These are phyloP conservation scores for Semaprochilodus insignis DNA, from an alignment of 2,797 vertebrate genomes.

Conservation along the genomic window DNA sequence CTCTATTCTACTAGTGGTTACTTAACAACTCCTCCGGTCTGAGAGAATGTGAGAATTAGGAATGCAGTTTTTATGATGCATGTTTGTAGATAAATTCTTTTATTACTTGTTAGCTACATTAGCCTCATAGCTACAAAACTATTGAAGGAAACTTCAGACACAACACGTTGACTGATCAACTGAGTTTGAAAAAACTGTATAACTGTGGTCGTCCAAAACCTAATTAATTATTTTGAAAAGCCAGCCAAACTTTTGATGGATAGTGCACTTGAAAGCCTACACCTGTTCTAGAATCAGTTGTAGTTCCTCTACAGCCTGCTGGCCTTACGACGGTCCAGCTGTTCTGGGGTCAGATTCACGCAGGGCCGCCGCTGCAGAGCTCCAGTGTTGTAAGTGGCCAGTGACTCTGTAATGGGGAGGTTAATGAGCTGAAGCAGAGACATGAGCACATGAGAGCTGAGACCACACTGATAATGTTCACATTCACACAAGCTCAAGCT, in stretches of 20 bases:
- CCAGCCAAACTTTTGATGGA: neutral
- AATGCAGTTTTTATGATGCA: too few species aligned
- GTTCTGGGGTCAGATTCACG: slow-evolving; percentile 35
- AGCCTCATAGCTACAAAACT: too few species aligned
- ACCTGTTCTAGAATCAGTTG: slow-evolving; percentile 32
- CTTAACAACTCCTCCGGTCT: too few species aligned
- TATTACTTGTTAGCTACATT: too few species aligned
- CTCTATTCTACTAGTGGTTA: too few species aligned
- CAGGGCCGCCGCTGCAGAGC: slow-evolving; percentile 17
- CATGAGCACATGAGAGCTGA: slow-evolving; percentile 17
- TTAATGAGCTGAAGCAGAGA: slow-evolving; percentile 45
- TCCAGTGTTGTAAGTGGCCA: slow-evolving; percentile 44
- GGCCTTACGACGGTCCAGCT: slow-evolving; percentile 10
- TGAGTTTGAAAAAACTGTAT: too few species aligned
- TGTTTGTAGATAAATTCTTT: too few species aligned
- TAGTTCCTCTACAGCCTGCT: neutral
- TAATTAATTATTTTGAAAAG: slow-evolving; percentile 8
- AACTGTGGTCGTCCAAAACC: too few species aligned
- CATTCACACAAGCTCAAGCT: slow-evolving; percentile 26
- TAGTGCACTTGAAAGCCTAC: slow-evolving; percentile 19
- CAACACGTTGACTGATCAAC: too few species aligned
- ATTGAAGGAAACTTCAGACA: too few species aligned
- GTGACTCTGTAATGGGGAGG: slow-evolving; percentile 43
- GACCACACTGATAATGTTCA: slow-evolving; percentile 32
- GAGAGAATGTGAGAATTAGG: too few species aligned